These are phyloP conservation scores for Napeogenes sylphis DNA, from an alignment of 2,888 invertebrate species.

Conservation along the genomic window DNA sequence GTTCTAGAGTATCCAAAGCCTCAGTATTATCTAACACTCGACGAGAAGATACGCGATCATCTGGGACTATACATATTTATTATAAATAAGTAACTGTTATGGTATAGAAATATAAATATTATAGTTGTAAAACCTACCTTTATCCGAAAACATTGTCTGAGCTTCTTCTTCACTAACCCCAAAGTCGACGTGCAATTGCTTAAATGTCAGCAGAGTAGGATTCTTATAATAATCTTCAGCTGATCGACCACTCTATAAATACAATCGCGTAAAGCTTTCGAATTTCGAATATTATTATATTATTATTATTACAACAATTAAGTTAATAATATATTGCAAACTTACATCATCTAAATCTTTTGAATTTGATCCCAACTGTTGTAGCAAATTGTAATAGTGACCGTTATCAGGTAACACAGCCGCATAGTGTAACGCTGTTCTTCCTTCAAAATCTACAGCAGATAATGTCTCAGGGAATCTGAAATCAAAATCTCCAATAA, in stretches of 20 bases:
- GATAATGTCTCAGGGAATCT: conserved; percentile 93
- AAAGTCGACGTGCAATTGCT: conserved; percentile 81
- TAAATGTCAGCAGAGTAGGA: conserved; percentile 82
- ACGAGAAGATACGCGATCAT: conserved; percentile 85
- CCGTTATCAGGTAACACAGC: conserved; percentile 90
- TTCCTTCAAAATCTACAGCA: conserved; percentile 85
- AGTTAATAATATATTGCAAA: background rate
- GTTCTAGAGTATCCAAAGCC: conserved; percentile 83
- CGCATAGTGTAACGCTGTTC: conserved; percentile 94
- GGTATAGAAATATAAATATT: background rate
- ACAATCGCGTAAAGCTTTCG: conserved; percentile 18
- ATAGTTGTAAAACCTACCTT: conserved; percentile 78
- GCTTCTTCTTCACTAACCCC: conserved; percentile 82
- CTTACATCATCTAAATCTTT: conserved; percentile 89
- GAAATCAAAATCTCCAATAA: conserved; percentile 10
- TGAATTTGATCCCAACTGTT: conserved; percentile 91
- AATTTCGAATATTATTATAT: background rate
- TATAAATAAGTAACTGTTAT: conserved; percentile 1
- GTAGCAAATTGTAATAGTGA: conserved; percentile 89
- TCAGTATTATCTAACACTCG: conserved; percentile 84
- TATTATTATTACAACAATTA: conserved; percentile 1
- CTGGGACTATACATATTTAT: conserved; percentile 78
- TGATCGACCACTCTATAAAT: conserved; percentile 83
- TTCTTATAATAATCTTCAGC: conserved; percentile 88
- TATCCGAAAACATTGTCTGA: conserved; percentile 84